Percentiles rank a stretch among this genome's conserved stretches.
Conservation (phyloP, 2,888 invertebrate genomes). For the Serripes groenlandicus region DNA sequence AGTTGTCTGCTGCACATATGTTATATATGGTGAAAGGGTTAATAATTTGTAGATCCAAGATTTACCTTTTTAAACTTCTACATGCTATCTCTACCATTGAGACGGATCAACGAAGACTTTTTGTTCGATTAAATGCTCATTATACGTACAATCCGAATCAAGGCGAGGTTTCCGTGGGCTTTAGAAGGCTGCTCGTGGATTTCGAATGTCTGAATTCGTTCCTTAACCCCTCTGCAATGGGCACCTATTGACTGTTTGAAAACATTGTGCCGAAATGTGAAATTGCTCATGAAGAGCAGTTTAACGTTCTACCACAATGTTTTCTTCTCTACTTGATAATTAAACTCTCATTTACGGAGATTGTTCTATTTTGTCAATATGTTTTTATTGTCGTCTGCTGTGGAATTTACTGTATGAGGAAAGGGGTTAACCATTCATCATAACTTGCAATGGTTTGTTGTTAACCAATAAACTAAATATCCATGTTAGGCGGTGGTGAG, state of each 20-base stretch:
- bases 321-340: not conserved
- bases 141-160: constrained; percentile 9
- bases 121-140: constrained; percentile 20
- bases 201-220: too few relatives aligned
- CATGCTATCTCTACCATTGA: constrained; percentile 12
- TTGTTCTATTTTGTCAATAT: too few relatives aligned
- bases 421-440: not conserved
- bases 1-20: too few relatives aligned
- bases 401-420: too few relatives aligned
- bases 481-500: too few relatives aligned
- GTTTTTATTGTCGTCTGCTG: too few relatives aligned
- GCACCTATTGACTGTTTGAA: not conserved
- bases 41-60: constrained; percentile 22
- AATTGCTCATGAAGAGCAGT: not conserved
- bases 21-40: too few relatives aligned
- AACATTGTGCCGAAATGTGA: not conserved
- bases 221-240: not conserved
- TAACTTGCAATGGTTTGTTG: too few relatives aligned
- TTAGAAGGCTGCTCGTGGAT: too few relatives aligned
- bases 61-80: constrained; percentile 7
- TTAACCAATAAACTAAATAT: too few relatives aligned
- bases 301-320: not conserved
- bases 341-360: too few relatives aligned
- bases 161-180: constrained; percentile 3
- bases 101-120: constrained; percentile 14